Evolutionary conservation across 53 echinoderm and acorn worm species (phyloP).

Genomic region (Echinarachnius parma): DNA sequence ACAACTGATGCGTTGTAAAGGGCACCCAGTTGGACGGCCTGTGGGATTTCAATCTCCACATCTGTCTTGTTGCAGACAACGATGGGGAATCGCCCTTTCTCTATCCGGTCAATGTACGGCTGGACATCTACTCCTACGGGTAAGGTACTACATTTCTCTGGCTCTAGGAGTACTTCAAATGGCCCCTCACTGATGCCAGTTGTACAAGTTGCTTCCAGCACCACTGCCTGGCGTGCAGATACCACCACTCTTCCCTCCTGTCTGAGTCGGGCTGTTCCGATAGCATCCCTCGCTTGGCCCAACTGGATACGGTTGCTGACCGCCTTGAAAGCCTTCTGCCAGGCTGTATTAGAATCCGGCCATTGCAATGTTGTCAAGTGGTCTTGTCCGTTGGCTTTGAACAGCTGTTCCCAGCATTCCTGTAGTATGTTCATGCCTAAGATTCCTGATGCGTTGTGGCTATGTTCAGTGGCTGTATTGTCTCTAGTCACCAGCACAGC

Average conservation of each 20-base stretch:
- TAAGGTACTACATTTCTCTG: neutral
- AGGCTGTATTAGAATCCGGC: slow-evolving; percentile 25
- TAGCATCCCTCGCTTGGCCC: neutral
- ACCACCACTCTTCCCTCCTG: neutral
- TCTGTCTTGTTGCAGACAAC: slow-evolving; percentile 19
- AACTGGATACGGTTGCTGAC: neutral
- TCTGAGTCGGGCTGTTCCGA: neutral
- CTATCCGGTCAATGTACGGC: slow-evolving; percentile 18
- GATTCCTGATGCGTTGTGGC: slow-evolving; percentile 1
- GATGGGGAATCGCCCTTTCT: slow-evolving; percentile 20
- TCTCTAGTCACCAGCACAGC: neutral
- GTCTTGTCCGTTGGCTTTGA: neutral
- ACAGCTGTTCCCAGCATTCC: slow-evolving; percentile 28
- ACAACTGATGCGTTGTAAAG: too few relatives aligned
- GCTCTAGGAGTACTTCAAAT: slow-evolving; percentile 27
- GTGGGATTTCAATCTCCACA: slow-evolving; percentile 16
- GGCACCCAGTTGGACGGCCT: too few relatives aligned
- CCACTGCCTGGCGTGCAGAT: slow-evolving; percentile 33
- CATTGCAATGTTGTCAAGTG: slow-evolving; percentile 15
- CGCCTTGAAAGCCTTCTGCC: slow-evolving; percentile 28
- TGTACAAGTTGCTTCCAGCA: neutral
- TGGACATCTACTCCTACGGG: slow-evolving; percentile 2
- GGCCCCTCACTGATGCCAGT: neutral
- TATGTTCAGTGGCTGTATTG: too few relatives aligned
- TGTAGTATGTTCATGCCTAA: slow-evolving; percentile 39